Evolutionary conservation across 2,113 vertebrate genomes (phyloP).

Genomic region (Prunella fulvescens): DNA sequence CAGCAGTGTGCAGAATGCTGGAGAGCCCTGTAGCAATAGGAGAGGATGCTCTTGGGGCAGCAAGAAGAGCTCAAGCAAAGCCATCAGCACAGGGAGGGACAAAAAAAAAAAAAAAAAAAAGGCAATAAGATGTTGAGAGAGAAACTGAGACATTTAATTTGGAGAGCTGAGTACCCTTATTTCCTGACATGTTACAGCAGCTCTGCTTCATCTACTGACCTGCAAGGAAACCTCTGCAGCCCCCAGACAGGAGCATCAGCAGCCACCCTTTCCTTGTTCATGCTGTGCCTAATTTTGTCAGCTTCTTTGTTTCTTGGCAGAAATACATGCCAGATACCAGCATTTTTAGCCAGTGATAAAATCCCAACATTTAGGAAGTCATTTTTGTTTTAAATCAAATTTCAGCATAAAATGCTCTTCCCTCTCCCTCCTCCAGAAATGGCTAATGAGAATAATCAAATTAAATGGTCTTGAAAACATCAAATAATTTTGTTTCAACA

Average conservation of each 20-base stretch:
- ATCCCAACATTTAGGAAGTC: background rate
- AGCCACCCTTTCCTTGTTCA: background rate
- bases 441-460: background rate
- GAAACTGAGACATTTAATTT: background rate
- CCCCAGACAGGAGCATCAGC: background rate
- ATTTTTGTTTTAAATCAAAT: background rate
- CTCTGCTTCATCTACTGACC: background rate
- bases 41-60: background rate
- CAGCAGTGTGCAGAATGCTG: background rate
- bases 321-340: background rate
- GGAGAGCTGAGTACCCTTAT: background rate
- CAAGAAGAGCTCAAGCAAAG: background rate
- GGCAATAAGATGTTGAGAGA: background rate
- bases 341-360: background rate
- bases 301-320: background rate
- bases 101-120: background rate
- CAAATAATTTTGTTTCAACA: background rate
- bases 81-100: background rate
- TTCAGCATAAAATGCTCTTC: background rate
- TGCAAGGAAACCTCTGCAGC: background rate
- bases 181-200: background rate
- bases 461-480: background rate
- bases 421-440: background rate
- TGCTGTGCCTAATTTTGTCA: background rate
- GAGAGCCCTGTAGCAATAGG: background rate